phyloP scores from a whole-genome alignment of 1,140 invertebrate genomes.

The Venturia canescens region DNA sequence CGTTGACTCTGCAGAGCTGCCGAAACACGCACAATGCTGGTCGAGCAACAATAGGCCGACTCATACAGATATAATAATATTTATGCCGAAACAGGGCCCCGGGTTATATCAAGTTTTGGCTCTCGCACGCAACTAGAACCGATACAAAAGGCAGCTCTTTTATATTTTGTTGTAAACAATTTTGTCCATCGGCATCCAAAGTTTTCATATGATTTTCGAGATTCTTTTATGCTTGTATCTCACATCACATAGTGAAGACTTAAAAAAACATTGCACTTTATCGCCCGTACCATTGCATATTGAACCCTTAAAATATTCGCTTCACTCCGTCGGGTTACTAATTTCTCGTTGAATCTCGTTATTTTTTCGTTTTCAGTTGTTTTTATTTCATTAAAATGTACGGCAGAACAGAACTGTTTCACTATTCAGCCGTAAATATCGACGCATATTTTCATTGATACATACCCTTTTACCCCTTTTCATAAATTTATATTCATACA shows the following conservation, averaged over 20 bases:
- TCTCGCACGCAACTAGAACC: background rate
- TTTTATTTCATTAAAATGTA: background rate
- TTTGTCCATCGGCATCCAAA: background rate
- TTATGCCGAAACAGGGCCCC: conserved; percentile 31
- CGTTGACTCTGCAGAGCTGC: conserved; percentile 13
- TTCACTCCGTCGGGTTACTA: no score
- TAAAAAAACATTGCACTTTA: no score
- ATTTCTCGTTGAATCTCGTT: no score
- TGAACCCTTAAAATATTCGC: no score
- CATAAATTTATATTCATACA: no score
- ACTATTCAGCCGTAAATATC: background rate
- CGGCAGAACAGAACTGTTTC: background rate
- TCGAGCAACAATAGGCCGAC: conserved; percentile 38
- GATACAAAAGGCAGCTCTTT: conserved; percentile 3
- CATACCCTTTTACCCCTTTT: no score
- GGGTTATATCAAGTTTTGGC: background rate
- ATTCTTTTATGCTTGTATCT: background rate
- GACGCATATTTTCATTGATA: no score
- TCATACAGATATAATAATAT: conserved; percentile 45
- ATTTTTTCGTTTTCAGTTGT: background rate
- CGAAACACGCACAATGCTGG: conserved; percentile 33
- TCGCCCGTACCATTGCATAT: no score
- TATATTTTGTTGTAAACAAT: background rate
- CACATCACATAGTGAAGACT: no score
- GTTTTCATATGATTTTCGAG: background rate